Conservation (phyloP, 2,113 vertebrate species). For the Gymnorhina tibicen region DNA sequence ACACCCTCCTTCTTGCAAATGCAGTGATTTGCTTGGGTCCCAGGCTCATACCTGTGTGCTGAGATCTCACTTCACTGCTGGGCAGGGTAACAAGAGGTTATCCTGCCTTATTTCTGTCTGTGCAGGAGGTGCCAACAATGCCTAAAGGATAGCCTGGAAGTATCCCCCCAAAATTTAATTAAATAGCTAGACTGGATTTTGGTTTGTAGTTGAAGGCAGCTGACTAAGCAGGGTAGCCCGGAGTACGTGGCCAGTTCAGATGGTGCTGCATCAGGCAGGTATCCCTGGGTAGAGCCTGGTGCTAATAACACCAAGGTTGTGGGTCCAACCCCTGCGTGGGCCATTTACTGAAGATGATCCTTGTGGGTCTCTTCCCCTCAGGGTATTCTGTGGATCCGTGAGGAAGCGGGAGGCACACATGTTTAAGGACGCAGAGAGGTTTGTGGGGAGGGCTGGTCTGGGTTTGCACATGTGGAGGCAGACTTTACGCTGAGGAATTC, state of each 20-base stretch:
- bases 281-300: not conserved
- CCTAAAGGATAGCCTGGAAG: not conserved
- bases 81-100: not conserved
- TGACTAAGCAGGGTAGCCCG: not conserved
- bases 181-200: not conserved
- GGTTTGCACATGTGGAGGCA: not conserved
- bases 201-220: not conserved
- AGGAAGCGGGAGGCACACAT: fast-evolving
- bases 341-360: too few relatives aligned
- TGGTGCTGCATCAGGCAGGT: not conserved
- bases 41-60: not conserved
- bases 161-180: not conserved
- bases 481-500: not conserved
- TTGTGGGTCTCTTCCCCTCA: not conserved
- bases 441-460: not conserved
- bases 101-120: not conserved
- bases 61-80: not conserved
- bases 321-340: not conserved
- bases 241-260: not conserved
- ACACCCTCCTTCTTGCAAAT: not conserved
- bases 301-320: not conserved
- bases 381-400: not conserved
- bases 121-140: not conserved
- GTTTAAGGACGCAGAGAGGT: not conserved
- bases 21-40: not conserved